These are phyloP conservation scores for Bubalus kerabau DNA, from an alignment of 2,113 vertebrate species.

Conservation along the genomic window DNA sequence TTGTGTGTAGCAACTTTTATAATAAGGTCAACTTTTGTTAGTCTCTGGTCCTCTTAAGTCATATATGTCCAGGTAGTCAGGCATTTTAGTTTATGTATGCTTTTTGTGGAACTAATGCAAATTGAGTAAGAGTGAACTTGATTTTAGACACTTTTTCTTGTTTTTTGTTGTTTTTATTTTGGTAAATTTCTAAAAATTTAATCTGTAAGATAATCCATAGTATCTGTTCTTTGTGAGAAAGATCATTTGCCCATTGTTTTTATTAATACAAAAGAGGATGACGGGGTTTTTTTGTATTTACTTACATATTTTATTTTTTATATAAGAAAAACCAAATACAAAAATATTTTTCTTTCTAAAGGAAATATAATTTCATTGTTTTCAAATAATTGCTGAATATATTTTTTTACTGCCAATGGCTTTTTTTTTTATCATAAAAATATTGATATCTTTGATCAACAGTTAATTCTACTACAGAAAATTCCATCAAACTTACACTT, in stretches of 20 bases:
- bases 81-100: background rate
- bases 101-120: background rate
- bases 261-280: background rate
- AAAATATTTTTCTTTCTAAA: background rate
- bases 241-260: background rate
- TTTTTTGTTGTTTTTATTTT: background rate
- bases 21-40: background rate
- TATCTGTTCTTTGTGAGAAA: background rate
- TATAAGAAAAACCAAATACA: constrained; percentile 27
- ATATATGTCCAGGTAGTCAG: background rate
- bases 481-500: background rate
- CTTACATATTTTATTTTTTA: background rate
- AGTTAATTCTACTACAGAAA: constrained; percentile 10
- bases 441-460: background rate
- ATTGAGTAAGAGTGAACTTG: background rate
- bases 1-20: background rate
- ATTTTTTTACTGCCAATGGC: background rate
- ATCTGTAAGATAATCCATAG: background rate
- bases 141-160: background rate
- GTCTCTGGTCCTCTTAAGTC: background rate
- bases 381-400: constrained; percentile 9
- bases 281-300: background rate
- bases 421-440: background rate
- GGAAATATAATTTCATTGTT: background rate
- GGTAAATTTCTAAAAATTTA: background rate